Base-by-base conservation (phyloP, 2,797 vertebrate species). In the Gymnoscopelus microlampas region DNA sequence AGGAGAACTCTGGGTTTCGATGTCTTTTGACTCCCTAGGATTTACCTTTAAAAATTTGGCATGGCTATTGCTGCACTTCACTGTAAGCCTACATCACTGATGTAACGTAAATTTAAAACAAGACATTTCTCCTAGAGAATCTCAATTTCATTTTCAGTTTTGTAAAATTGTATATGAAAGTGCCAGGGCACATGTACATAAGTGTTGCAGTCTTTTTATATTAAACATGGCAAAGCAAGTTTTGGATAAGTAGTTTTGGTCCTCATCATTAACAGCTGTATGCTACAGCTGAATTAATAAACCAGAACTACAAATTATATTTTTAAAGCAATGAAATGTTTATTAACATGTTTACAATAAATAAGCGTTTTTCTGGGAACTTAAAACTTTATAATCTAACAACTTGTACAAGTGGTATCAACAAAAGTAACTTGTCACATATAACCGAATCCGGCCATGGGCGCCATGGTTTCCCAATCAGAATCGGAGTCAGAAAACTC, bases 401-500 rank as follows among this genome's bases (percentile, higher is more conserved):
- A 26, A 9, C 29, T 76, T 1, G 44, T 24, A 8, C 39, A 44
- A 44, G 9, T 23, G 1, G 70, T 15, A 13, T 53, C 32, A 11
- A 19, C 11, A 50, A n/a, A 19, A 7, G 19, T 24, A 15, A 2
- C 29, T 32, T 44, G 2, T 90, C 84, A 93, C 80, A 95, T 78
- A 13, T 94, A 94, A 48, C 73, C 60, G 61, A 94, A 93, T 9
- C 88, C 81, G 10, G 80, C 85, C 75, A 94, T 87, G 60, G 19
- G 90, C 88, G 29, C 93, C 91, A 19, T 19, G 2, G 78, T 94
- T 53, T 96, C 95, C 94, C 95, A 96, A 69, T 95, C 95, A 0
- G 94, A 94, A 63, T 94, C 93, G 0, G 93, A 94, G 71, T 95
- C 93, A 0, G 91, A 90, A 47, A 94, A 91, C 26, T 94, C 90